Evolutionary conservation across 2,113 vertebrate species (phyloP).

Genomic region (Marcusenius ussheri): DNA sequence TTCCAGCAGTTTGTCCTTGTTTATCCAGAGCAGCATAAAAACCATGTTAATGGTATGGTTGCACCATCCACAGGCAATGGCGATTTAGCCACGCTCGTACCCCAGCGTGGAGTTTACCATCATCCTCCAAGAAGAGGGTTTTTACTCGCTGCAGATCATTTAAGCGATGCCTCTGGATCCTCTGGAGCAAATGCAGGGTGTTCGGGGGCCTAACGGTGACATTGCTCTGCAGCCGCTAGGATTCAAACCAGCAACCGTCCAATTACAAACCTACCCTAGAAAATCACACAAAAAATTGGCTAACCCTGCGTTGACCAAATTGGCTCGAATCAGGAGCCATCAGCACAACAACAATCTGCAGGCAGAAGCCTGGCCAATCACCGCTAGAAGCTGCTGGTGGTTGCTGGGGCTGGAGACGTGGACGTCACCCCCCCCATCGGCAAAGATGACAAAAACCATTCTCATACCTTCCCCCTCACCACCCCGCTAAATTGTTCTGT

Average conservation of each 20-base stretch:
- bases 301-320: background rate
- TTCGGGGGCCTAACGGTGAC: background rate
- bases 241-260: background rate
- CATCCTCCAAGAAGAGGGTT: background rate
- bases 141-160: background rate
- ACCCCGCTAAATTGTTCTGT: background rate
- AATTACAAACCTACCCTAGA: background rate
- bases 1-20: background rate
- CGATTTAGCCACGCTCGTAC: background rate
- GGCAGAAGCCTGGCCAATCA: background rate
- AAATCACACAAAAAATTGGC: background rate
- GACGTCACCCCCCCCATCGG: background rate
- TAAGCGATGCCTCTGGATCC: background rate
- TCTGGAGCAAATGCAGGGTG: background rate
- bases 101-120: background rate
- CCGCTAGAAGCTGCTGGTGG: background rate
- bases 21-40: background rate
- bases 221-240: background rate
- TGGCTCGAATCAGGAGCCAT: background rate
- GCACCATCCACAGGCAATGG: background rate
- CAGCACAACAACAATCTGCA: background rate
- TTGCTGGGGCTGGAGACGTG: background rate
- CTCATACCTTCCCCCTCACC: background rate
- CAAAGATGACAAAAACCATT: background rate
- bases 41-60: background rate